Base-by-base conservation (phyloP, 2,888 invertebrate species). In the Monoplex corrugatus region DNA sequence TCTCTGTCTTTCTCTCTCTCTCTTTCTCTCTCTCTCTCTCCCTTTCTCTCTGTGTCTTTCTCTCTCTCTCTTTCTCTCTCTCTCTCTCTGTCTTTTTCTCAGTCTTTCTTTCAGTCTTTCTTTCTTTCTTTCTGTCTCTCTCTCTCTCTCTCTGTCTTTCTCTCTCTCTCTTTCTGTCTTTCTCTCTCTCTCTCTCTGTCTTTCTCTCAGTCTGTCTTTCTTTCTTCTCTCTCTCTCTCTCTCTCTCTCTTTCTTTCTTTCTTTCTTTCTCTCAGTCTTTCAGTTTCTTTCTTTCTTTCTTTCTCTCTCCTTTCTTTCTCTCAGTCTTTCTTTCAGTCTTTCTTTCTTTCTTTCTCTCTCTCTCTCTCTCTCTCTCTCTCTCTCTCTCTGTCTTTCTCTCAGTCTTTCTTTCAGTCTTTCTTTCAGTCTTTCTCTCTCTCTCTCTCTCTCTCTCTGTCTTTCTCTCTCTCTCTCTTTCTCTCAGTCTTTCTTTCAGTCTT, bases 261-360 rank as follows among this genome's bases (percentile, higher is more conserved):
- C n/a, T n/a, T n/a, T n/a, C n/a, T n/a, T n/a, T n/a, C n/a, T n/a
- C n/a, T 50, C 50, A 50, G 50, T 50, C 50, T 13, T 8, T 13
- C 19, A 19, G 50, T 13, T 8, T 50, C 50, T 50, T 50, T n/a
- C n/a, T n/a, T n/a, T n/a, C n/a, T 10, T 38, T 84, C 40, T 43
- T 32, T 57, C 57, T 84, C 50, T 84, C 35, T n/a, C n/a, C n/a
- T n/a, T n/a, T n/a, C n/a, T 57, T 45, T 23, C 28, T 84, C 57
- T 57, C 16, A 16, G 6, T 84, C 35, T 35, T 28, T 75, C 35
- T 75, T n/a, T 75, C 35, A 10, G 8, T 75, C 35, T 35, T 28
- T 75, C 75, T 80, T 35, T 28, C 43, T 80, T 28, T 80, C 43
- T 43, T n/a, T 80, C 80, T 80, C 43, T 43, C 43, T 80, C 80